phyloP scores from a whole-genome alignment of 2,113 vertebrate species.

The Pelodiscus sinensis region DNA sequence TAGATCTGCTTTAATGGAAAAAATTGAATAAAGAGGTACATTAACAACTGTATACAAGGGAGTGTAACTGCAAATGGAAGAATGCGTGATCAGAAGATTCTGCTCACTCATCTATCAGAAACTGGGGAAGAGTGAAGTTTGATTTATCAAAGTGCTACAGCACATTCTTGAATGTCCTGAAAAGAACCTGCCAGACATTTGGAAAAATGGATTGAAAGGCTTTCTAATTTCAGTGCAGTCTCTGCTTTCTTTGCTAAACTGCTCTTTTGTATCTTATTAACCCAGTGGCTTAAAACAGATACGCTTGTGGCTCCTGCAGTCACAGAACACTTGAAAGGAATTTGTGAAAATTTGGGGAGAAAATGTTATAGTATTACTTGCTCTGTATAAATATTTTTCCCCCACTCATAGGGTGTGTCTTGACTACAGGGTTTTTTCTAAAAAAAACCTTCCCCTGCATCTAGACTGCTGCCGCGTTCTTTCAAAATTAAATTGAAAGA shows the following conservation, averaged over 20 bases:
- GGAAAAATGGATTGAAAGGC: not conserved
- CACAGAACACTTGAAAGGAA: not conserved
- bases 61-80: not conserved
- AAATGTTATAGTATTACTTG: not conserved
- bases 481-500: too few relatives aligned
- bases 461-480: too few relatives aligned
- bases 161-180: not conserved
- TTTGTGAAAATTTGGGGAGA: not conserved
- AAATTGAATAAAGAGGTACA: not conserved
- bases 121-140: not conserved
- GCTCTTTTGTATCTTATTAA: not conserved
- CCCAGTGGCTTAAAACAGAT: not conserved
- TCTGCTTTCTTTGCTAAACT: not conserved
- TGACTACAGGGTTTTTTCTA: too few relatives aligned
- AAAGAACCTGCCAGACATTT: not conserved
- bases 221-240: not conserved
- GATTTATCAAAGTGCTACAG: not conserved
- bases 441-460: too few relatives aligned
- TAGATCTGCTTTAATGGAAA: not conserved
- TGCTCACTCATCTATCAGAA: not conserved
- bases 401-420: too few relatives aligned
- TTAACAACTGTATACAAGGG: not conserved
- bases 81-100: not conserved
- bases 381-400: too few relatives aligned
- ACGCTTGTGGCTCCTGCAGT: not conserved